Conservation (phyloP, 2,113 vertebrate species). For the Eclectus roratus region DNA sequence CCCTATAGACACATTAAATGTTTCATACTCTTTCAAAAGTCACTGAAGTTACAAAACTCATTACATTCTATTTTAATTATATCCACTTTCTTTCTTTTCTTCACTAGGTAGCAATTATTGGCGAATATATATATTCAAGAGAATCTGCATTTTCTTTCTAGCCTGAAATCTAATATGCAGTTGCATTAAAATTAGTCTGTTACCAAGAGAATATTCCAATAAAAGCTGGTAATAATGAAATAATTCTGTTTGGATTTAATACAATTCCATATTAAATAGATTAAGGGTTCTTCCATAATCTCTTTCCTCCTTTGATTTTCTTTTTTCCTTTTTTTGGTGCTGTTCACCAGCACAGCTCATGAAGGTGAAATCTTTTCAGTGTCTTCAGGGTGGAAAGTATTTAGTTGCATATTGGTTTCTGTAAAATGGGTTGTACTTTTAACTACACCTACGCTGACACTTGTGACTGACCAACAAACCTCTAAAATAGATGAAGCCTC, state of each 20-base stretch:
- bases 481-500: neutral
- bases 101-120: conserved; percentile 27
- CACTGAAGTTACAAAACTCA: conserved; percentile 55
- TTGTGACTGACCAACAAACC: neutral
- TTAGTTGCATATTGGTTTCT: neutral
- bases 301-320: conserved; percentile 10
- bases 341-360: neutral
- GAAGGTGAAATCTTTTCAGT: neutral
- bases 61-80: conserved; percentile 49
- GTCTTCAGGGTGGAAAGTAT: neutral
- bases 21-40: conserved; percentile 50
- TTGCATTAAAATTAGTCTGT: conserved; percentile 54
- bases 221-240: conserved; percentile 61
- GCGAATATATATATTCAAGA: conserved; percentile 28
- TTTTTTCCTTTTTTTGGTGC: neutral
- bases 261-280: conserved; percentile 59
- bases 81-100: neutral
- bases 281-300: neutral
- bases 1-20: conserved; percentile 15
- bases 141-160: conserved; percentile 48
- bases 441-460: neutral
- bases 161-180: conserved; percentile 53
- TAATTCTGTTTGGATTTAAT: conserved; percentile 62
- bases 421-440: neutral
- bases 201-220: conserved; percentile 67